These are phyloP conservation scores for Pachyrhynchus sulphureomaculatus DNA, from an alignment of 1,140 invertebrate species.

Conservation along the genomic window DNA sequence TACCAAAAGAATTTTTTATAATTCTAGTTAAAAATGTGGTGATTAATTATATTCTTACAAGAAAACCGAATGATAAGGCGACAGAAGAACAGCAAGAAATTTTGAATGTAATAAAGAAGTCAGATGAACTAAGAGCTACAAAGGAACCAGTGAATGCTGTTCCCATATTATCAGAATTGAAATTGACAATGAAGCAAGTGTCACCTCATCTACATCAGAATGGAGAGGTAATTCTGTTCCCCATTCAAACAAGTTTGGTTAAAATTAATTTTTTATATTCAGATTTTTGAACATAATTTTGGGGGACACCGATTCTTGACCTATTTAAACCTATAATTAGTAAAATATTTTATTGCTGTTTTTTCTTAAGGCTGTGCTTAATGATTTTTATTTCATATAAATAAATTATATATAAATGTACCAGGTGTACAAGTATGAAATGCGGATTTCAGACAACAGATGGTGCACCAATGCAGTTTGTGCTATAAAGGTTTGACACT, in stretches of 20 bases:
- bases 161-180: constrained; percentile 22
- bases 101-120: constrained; percentile 28
- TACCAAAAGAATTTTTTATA: no score
- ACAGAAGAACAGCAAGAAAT: constrained; percentile 26
- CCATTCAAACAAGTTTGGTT: not conserved
- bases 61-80: constrained; percentile 21
- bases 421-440: no score
- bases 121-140: constrained; percentile 23
- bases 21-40: constrained; percentile 36
- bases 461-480: no score
- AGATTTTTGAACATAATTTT: not conserved
- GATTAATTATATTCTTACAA: constrained; percentile 36
- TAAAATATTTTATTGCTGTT: no score
- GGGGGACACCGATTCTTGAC: not conserved
- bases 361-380: no score
- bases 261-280: not conserved
- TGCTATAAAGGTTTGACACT: no score
- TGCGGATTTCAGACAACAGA: no score
- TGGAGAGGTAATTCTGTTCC: constrained; percentile 21
- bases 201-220: constrained; percentile 28
- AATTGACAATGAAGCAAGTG: constrained; percentile 33
- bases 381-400: no score
- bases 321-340: no score
- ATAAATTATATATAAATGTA: no score
- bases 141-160: constrained; percentile 27